Base-by-base conservation (phyloP, 2,797 vertebrate species). In the Danio kyathit region DNA sequence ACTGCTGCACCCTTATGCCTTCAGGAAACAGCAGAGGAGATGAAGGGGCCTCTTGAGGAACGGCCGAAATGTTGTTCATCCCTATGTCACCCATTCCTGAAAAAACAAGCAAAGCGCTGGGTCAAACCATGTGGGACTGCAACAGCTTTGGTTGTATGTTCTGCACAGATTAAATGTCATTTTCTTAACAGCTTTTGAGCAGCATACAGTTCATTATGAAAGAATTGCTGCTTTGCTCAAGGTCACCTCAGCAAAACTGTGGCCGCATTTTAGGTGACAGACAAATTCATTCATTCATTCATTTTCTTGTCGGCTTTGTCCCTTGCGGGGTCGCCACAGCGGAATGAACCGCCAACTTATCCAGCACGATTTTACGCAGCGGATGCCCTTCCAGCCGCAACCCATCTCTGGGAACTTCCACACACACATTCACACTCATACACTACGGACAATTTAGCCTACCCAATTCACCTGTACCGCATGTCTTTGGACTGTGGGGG, bases 1-100 rank as follows among this genome's bases (percentile, higher is more conserved):
- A 85, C 76, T 64, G 64, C 80, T 76, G 76, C 54, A 63, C 83
- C 72, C 86, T 87, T 83, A 74, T 79, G 81, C 76, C 73, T 51
- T 67, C 61, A 60, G 79, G 76, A 83, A 83, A 82, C 79, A 78
- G 51, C 57, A 61, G 78, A 84, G 77, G 77, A 80, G 74, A 76
- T 70, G 85, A 76, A 61, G 67, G 60, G 79, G 65, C 44, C 83
- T 75, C 69, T 49, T 77, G 64, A 54, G 69, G 69, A 60, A 70
- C 46, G 17, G 79, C 52, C 54, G 43, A 76, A 79, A 56, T 72
- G 77, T 72, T 79, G 77, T 72, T 79, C 77, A 72, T 72, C 67
- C 38, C 57, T 13, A 52, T 72, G 48, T 64, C 77, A 63, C 52
- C 52, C 67, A 73, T 41, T 70, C 46, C 44, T 44, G 71, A 65